phyloP scores from a whole-genome alignment of 2,888 invertebrate species.

The Ophion ventricosus region DNA sequence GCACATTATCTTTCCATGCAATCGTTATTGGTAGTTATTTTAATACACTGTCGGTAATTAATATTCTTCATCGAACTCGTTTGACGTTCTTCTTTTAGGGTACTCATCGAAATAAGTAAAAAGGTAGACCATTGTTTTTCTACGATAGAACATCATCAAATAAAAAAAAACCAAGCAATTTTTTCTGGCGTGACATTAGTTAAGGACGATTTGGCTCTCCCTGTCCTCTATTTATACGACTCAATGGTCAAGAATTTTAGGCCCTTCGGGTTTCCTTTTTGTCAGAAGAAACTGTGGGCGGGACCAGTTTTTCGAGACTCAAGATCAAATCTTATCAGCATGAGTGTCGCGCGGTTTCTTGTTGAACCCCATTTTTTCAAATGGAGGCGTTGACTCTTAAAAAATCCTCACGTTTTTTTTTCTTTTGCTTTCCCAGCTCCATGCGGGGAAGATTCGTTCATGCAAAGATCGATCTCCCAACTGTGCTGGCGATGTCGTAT shows the following conservation, averaged over 20 bases:
- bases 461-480: neutral
- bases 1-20: no score
- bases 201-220: no score
- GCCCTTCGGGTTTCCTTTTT: slow-evolving; percentile 8
- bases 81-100: no score
- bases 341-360: slow-evolving; percentile 8
- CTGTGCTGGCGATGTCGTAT: neutral
- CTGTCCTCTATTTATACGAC: neutral
- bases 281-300: slow-evolving; percentile 59
- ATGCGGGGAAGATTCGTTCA: neutral
- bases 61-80: no score
- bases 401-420: slow-evolving; percentile 12
- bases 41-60: no score
- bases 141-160: no score
- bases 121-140: no score
- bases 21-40: no score
- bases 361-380: slow-evolving; percentile 41
- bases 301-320: slow-evolving; percentile 21
- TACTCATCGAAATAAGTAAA: no score
- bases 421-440: slow-evolving; percentile 12
- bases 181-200: no score
- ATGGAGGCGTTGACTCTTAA: slow-evolving; percentile 30
- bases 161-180: no score
- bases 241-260: neutral
- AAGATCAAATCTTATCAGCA: slow-evolving; percentile 34